Evolutionary conservation across 2,888 invertebrate genomes (phyloP).

Genomic region (Thymelicus acteon): DNA sequence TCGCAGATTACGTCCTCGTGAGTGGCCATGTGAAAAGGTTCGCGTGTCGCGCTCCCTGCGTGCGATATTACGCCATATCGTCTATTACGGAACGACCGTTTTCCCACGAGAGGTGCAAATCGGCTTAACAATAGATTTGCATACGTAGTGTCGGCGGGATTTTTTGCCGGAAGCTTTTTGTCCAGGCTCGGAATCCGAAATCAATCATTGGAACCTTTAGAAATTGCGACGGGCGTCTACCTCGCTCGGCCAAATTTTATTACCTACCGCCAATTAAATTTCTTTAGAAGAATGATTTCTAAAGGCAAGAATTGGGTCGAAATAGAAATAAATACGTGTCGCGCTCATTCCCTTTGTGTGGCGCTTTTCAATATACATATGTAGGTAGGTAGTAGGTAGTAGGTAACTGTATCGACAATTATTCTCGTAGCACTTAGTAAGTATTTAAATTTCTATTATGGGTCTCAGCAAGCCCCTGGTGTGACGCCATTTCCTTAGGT

Average conservation of each 20-base stretch:
- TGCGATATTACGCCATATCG: conserved; percentile 30
- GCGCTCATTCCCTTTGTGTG: not conserved
- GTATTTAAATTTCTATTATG: no score
- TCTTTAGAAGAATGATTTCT: conserved; percentile 12
- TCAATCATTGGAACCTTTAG: conserved; percentile 45
- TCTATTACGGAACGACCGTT: not conserved
- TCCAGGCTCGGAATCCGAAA: conserved; percentile 44
- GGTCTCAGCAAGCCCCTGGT: no score
- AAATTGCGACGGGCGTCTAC: conserved; percentile 28
- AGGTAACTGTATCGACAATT: not conserved
- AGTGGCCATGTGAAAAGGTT: conserved; percentile 33
- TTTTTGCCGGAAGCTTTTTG: conserved; percentile 50
- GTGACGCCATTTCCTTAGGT: no score
- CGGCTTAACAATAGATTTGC: conserved; percentile 50
- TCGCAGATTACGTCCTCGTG: conserved; percentile 41
- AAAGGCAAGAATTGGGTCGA: not conserved
- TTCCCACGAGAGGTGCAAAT: conserved; percentile 4
- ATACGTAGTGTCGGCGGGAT: conserved; percentile 46
- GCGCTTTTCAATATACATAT: not conserved
- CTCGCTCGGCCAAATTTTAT: conserved; percentile 28
- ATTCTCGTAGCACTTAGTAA: no score
- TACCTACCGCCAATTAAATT: conserved; percentile 34
- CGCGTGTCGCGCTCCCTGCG: conserved; percentile 21
- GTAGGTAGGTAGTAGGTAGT: no score
- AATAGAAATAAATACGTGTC: not conserved